Evolutionary conservation across 1,140 invertebrate species (phyloP).

Genomic region (Heliothis virescens): DNA sequence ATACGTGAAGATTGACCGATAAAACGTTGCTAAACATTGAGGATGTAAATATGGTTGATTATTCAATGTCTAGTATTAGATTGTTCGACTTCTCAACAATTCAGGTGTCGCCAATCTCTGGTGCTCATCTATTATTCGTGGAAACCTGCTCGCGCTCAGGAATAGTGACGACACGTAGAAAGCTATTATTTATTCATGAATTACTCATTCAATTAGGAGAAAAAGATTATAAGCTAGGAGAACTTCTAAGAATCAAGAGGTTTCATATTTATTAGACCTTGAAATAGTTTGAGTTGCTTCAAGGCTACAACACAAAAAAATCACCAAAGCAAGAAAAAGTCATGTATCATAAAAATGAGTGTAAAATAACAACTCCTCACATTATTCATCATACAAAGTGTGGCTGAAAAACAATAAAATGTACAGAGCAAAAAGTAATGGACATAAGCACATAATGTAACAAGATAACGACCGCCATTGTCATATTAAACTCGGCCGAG

Average conservation of each 20-base stretch:
- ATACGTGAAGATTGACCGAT: background rate
- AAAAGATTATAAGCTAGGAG: background rate
- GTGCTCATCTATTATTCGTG: constrained; percentile 16
- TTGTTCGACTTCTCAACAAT: constrained; percentile 3
- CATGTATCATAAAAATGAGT: too few relatives aligned
- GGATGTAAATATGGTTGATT: background rate
- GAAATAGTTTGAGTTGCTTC: too few relatives aligned
- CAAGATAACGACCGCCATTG: constrained; percentile 39
- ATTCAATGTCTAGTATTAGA: background rate
- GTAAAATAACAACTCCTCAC: too few relatives aligned
- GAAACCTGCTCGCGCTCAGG: background rate
- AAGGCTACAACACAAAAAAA: too few relatives aligned
- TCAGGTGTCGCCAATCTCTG: constrained; percentile 22
- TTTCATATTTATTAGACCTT: background rate
- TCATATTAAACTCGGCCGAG: constrained; percentile 37
- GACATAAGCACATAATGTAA: background rate
- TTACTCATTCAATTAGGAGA: constrained; percentile 4
- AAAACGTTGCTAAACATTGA: background rate
- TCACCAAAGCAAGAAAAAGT: too few relatives aligned
- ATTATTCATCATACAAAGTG: too few relatives aligned
- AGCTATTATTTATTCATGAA: constrained; percentile 17
- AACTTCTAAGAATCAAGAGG: background rate
- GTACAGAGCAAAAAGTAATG: constrained; percentile 6
- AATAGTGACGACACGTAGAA: constrained; percentile 5
- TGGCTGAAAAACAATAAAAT: background rate